Percentiles rank a stretch among this genome's conserved stretches.
Evolutionary conservation across 2,113 vertebrate genomes (phyloP).

Genomic region (Rhizomys pruinosus): DNA sequence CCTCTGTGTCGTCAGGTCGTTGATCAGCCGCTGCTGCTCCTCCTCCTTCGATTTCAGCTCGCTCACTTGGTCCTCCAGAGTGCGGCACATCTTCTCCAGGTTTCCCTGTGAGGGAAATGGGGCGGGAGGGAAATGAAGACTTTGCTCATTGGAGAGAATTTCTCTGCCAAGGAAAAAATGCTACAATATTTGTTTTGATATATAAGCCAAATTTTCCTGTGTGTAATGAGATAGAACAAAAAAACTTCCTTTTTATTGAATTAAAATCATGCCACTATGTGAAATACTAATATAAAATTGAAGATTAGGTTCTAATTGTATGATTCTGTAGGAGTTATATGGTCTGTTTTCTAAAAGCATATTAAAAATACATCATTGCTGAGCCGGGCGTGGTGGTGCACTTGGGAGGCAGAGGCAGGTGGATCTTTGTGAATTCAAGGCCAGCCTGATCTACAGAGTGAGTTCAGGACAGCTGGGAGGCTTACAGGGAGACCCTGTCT

Average conservation of each 20-base stretch:
- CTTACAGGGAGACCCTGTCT: too few species aligned
- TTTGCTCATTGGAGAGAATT: background rate
- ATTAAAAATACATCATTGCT: background rate
- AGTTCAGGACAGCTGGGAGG: too few species aligned
- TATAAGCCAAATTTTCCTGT: background rate
- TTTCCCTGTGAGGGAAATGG: constrained; percentile 82
- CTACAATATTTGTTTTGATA: background rate
- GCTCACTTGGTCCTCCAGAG: constrained; percentile 88
- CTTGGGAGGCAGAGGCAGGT: too few species aligned
- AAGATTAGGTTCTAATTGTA: constrained; percentile 14
- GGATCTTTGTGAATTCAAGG: too few species aligned
- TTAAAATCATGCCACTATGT: background rate
- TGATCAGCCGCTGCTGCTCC: constrained; percentile 87
- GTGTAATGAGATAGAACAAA: background rate
- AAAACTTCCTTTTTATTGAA: constrained; percentile 22
- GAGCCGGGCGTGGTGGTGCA: too few species aligned
- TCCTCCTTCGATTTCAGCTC: constrained; percentile 89
- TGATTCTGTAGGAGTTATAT: constrained; percentile 4
- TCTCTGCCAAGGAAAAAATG: background rate
- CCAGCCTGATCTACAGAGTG: too few species aligned
- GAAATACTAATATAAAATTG: constrained; percentile 8
- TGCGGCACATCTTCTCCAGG: constrained; percentile 87
- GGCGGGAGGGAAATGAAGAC: background rate
- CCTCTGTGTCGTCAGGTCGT: constrained; percentile 84
- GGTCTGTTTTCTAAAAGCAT: background rate